Conservation (phyloP, 2,888 invertebrate genomes). For the Lasioglossum lativentre region DNA sequence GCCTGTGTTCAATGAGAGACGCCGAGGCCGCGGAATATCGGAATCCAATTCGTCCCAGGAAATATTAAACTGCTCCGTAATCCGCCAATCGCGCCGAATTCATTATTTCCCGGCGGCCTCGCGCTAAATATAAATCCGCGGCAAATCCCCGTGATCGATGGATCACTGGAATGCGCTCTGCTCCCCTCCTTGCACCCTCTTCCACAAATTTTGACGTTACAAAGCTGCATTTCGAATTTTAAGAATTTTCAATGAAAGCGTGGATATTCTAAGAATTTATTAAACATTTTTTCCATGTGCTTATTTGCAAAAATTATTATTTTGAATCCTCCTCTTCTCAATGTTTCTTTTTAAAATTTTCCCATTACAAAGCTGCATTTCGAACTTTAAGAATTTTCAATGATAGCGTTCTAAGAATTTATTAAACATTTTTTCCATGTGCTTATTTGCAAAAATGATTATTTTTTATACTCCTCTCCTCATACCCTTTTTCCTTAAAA, state of each 20-base stretch:
- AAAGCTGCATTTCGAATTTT: not conserved
- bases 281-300: not conserved
- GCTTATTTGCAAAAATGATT: not conserved
- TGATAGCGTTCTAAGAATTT: too few relatives aligned
- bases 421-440: too few relatives aligned
- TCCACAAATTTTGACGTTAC: not conserved
- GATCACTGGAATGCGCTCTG: slow-evolving; percentile 34
- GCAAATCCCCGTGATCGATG: slow-evolving; percentile 44
- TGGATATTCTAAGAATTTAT: not conserved
- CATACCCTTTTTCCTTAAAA: too few relatives aligned
- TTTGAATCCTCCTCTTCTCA: too few relatives aligned
- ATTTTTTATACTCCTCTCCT: not conserved
- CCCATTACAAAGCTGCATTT: too few relatives aligned
- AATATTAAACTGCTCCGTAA: slow-evolving; percentile 45
- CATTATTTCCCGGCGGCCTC: slow-evolving; percentile 35
- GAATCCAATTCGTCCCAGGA: slow-evolving; percentile 56
- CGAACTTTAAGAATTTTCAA: too few relatives aligned
- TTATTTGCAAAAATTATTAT: not conserved
- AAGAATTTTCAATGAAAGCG: not conserved
- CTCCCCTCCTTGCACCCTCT: not conserved
- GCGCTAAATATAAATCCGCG: slow-evolving; percentile 45
- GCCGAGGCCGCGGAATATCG: slow-evolving; percentile 36
- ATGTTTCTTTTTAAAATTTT: too few relatives aligned
- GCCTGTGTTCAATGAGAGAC: slow-evolving; percentile 45
- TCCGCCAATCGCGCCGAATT: slow-evolving; percentile 31